Conservation (phyloP, 2,888 invertebrate species). For the Aphidius colemani region DNA sequence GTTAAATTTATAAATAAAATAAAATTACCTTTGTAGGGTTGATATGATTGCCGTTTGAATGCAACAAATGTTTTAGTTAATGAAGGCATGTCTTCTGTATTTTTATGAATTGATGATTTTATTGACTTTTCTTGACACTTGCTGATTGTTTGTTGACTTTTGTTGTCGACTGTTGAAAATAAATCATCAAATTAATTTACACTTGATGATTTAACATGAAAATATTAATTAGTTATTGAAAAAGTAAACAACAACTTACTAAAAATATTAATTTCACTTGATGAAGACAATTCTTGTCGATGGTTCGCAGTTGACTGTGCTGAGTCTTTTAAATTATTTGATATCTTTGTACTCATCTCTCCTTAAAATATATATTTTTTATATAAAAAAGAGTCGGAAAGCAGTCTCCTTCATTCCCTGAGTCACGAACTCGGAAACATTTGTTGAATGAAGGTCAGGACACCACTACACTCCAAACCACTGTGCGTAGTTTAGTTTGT, state of each 20-base stretch:
- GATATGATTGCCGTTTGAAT: slow-evolving; percentile 45
- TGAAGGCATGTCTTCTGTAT: slow-evolving; percentile 41
- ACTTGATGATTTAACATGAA: no score
- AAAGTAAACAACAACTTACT: not conserved
- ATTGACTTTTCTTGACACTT: not conserved
- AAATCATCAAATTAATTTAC: no score
- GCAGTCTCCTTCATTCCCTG: slow-evolving; percentile 37
- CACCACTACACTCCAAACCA: slow-evolving; percentile 22
- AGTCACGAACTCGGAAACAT: slow-evolving; percentile 49
- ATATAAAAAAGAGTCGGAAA: slow-evolving; percentile 4
- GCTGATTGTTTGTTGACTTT: no score
- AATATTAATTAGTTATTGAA: no score
- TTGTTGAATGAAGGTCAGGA: slow-evolving; percentile 35
- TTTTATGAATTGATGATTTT: not conserved
- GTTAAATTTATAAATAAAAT: not conserved
- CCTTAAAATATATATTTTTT: not conserved
- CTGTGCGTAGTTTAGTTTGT: not conserved
- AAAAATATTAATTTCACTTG: slow-evolving; percentile 31
- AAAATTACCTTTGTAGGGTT: slow-evolving; percentile 42
- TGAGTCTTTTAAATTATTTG: slow-evolving; percentile 38
- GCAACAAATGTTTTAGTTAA: slow-evolving; percentile 46
- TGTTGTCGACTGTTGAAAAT: no score
- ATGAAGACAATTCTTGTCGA: slow-evolving; percentile 30
- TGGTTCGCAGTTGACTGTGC: slow-evolving; percentile 50
- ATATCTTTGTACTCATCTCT: slow-evolving; percentile 51